Conservation (phyloP, 2,888 invertebrate species). For the Drosophila neoperkinsi region DNA sequence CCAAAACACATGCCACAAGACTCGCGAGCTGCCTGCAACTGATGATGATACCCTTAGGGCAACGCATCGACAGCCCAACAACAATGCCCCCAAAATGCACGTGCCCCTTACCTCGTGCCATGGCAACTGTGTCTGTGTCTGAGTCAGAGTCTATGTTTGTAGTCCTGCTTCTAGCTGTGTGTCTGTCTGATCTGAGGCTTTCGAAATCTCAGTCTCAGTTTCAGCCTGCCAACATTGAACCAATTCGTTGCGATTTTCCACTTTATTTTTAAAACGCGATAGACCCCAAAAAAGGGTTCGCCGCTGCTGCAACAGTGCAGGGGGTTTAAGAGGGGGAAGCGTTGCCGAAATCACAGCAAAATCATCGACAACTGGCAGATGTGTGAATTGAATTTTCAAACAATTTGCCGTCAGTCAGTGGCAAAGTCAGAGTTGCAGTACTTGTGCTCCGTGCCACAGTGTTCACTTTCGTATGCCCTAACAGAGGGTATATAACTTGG, state of each 20-base stretch:
- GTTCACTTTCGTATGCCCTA: conserved; percentile 6
- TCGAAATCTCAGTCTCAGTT: conserved; percentile 24
- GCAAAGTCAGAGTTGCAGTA: conserved; percentile 58
- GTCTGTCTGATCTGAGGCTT: conserved; percentile 13
- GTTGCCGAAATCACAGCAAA: conserved; percentile 76
- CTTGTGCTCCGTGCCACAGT: conserved; percentile 7
- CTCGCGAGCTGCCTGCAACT: conserved; percentile 53
- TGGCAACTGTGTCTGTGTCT: conserved; percentile 2
- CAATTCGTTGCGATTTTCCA: conserved; percentile 81
- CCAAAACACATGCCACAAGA: conserved; percentile 55
- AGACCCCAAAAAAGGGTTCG: conserved; percentile 4
- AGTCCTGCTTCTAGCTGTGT: conserved; percentile 11
- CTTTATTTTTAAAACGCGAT: conserved; percentile 66
- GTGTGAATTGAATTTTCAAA: conserved; percentile 83
- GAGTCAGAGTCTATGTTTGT: conserved; percentile 11
- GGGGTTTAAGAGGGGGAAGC: conserved; percentile 9
- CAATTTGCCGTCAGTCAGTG: conserved; percentile 67
- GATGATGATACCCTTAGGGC: conserved; percentile 56
- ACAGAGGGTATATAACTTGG: not conserved
- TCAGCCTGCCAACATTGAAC: conserved; percentile 60
- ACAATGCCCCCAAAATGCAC: conserved; percentile 44
- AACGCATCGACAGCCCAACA: conserved; percentile 44
- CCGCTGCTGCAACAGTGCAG: not conserved
- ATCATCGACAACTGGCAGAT: conserved; percentile 82
- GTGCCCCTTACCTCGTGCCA: conserved; percentile 34